phyloP scores from a whole-genome alignment of 2,113 vertebrate species.

The Brachyistius frenatus region DNA sequence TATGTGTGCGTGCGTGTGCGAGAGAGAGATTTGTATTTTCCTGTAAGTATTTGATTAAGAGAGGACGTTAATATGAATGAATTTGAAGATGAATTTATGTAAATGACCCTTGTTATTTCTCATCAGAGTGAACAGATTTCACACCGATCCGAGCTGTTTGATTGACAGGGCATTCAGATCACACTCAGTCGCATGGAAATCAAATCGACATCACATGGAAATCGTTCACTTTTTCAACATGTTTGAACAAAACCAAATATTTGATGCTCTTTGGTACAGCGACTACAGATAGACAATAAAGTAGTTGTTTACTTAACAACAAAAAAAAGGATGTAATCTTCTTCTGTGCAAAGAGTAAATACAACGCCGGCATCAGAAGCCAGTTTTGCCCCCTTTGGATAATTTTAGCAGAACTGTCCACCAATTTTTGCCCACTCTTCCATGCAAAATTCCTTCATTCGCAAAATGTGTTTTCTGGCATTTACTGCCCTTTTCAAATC shows the following conservation, averaged over 20 bases:
- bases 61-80: conserved; percentile 25
- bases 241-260: background rate
- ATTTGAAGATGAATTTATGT: conserved; percentile 28
- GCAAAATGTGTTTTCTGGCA: no score
- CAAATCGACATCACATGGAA: background rate
- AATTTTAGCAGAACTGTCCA: no score
- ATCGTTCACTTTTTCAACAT: background rate
- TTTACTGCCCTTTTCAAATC: no score
- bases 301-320: no score
- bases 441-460: no score
- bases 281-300: no score
- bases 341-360: no score
- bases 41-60: conserved; percentile 33
- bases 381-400: no score
- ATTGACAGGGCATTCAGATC: background rate
- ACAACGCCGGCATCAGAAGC: no score
- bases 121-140: background rate
- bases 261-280: no score
- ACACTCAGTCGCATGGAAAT: background rate
- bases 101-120: conserved; percentile 19
- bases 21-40: background rate
- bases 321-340: no score
- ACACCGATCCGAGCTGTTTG: background rate
- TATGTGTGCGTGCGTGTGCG: conserved; percentile 25
- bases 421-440: no score